Evolutionary conservation across 2,797 vertebrate species (phyloP).

Genomic region (Crocodylus rhombifer): DNA sequence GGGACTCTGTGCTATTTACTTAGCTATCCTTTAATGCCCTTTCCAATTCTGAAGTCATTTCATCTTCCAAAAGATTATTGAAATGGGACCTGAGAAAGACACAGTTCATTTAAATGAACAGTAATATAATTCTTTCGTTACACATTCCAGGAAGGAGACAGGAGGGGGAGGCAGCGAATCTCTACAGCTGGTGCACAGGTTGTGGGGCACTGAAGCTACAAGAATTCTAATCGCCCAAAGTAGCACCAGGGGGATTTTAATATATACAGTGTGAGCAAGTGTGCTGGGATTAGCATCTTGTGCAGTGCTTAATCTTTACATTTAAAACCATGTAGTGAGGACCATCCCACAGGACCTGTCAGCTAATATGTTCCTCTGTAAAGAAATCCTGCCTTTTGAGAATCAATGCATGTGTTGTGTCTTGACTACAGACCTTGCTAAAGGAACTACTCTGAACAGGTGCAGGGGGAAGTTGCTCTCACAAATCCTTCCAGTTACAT

Average conservation of each 20-base stretch:
- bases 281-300: constrained; percentile 3
- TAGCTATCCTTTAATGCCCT: constrained; percentile 24
- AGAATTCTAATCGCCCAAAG: constrained; percentile 8
- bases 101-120: constrained; percentile 43
- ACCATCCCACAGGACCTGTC: not conserved
- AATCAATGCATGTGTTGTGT: not conserved
- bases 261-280: not conserved
- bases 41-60: constrained; percentile 54
- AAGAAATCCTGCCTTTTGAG: constrained; percentile 13
- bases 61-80: constrained; percentile 45
- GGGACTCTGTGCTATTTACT: constrained; percentile 25
- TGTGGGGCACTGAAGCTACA: not conserved
- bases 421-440: not conserved
- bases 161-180: not conserved
- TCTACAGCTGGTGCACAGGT: not conserved
- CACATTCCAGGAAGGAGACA: not conserved
- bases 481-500: not conserved
- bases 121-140: constrained; percentile 45
- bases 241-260: constrained; percentile 3
- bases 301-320: not conserved
- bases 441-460: not conserved
- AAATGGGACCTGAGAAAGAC: constrained; percentile 42
- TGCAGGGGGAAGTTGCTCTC: not conserved
- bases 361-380: not conserved
- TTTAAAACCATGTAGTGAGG: not conserved